Evolutionary conservation across 2,797 vertebrate genomes (phyloP), one percentile per base, ranked within the genome.

Genomic region (Limosa lapponica): DNA sequence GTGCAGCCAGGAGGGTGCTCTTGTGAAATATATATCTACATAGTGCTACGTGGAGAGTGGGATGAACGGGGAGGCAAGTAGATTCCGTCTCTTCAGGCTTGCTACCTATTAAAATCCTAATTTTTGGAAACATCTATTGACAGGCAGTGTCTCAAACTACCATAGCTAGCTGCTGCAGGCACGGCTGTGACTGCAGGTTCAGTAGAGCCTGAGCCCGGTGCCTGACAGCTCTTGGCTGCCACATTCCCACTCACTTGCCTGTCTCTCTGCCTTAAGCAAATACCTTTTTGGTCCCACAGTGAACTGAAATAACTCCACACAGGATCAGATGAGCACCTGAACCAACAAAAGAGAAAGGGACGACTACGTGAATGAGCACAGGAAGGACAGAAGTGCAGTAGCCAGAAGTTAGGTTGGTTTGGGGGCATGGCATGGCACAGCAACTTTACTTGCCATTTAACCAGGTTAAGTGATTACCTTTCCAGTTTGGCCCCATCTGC

Each of bases 381-480:
- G 65, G 66, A 84, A 80, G 70, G 54, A 72, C 41, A 82, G n/a
- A 84, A 90, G 28, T 11, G 32, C 67, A 69, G 82, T 67, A 86
- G 48, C 48, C 78, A 89, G 73, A 55, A 73, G 77, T 44, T 62
- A 39, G 39, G 18, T 4, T 87, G 77, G n/a, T 84, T 84, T 87
- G 79, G 57, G 41, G 41, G 46, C 57, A 71, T 14, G 44, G 58
- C 36, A 77, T 10, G 23, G 59, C 39, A 55, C 13, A 1, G 64
- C 82, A 92, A 70, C 66, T 74, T 62, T 57, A 58, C 55, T 66
- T 79, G 43, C 62, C 27, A 28, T 92, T 93, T 94, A 89, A 77
- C 32, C 83, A 94, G 90, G 92, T 95, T 90, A 95, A 93, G 88
- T 70, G 83, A 82, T 69, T 87, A 66, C 83, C 83, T 79, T 89